phyloP scores from a whole-genome alignment of 2,888 invertebrate species.

The Drosophila differens region DNA sequence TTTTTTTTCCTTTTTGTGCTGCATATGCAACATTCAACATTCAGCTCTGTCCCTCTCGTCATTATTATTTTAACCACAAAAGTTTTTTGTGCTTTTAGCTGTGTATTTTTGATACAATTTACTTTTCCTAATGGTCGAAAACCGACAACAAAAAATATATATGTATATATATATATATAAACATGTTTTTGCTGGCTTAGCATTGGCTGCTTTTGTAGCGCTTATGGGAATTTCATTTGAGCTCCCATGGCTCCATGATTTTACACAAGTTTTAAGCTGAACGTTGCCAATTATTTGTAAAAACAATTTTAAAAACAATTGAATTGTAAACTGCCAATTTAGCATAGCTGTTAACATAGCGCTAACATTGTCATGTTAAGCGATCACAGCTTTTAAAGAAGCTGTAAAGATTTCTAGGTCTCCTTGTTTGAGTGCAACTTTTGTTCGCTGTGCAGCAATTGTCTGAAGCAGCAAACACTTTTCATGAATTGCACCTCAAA shows the following conservation, averaged over 20 bases:
- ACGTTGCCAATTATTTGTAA: neutral
- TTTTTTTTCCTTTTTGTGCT: neutral
- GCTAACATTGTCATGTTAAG: neutral
- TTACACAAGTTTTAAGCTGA: slow-evolving; percentile 9
- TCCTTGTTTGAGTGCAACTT: neutral
- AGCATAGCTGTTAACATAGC: neutral
- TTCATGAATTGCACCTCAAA: neutral
- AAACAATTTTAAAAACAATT: neutral
- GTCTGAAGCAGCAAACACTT: neutral
- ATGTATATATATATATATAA: neutral
- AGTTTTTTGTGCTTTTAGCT: slow-evolving; percentile 22
- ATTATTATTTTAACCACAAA: slow-evolving; percentile 42
- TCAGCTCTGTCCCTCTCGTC: neutral
- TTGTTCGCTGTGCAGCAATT: neutral
- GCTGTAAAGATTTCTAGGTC: neutral
- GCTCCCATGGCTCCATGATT: slow-evolving; percentile 25
- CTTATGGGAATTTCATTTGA: slow-evolving; percentile 52
- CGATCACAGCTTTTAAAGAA: neutral
- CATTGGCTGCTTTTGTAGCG: slow-evolving; percentile 7
- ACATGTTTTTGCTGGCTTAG: slow-evolving; percentile 10
- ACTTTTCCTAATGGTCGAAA: slow-evolving; percentile 24
- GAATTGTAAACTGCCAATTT: neutral
- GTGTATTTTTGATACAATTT: slow-evolving; percentile 34
- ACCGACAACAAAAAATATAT: slow-evolving; percentile 4
- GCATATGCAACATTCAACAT: slow-evolving; percentile 10